Base-by-base conservation (phyloP, 2,888 invertebrate genomes). In the Timema podura region DNA sequence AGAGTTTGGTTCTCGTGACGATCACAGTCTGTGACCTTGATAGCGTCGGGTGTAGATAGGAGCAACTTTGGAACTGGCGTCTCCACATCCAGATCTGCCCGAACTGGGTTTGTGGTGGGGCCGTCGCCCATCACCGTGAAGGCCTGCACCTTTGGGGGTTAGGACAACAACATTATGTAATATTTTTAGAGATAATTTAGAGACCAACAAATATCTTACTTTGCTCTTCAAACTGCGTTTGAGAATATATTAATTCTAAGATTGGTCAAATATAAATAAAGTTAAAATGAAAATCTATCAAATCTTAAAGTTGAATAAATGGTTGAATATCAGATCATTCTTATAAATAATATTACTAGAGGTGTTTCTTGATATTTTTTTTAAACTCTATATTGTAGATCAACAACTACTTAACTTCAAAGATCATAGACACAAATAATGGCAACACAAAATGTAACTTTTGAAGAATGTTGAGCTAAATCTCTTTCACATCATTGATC, bases 41-140 rank as follows among this genome's bases (percentile, higher is more conserved):
- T 88, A 0, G 89, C 87, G 76, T 92, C 91, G 67, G 84, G 82
- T 0, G 90, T 90, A 0, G 92, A 89, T 5, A 93, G 84, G 73
- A 96, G 83, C 1, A 96, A 83, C 76, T 86, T 89, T 0, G 96
- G 96, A 49, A 95, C 85, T 0, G 95, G 92, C 73, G 87, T 87
- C 75, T 93, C 90, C 71, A 87, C 85, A 72, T 88, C 87, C 0
- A 94, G 90, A 49, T 88, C 84, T 0, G 88, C 86, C 54, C 87
- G 85, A 0, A 91, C 85, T 0, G 86, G 82, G 68, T 87, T 85
- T 0, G 92, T 90, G 72, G 87, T 85, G 7, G 86, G 85, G 3
- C 96, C 93, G 70, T 87, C 87, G 0, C 94, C 94, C 15, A 90
- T 89, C 68, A 88, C 86, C 0, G 93, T 95, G 77, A 87, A 90